A percentile compares a stretch with the other conserved stretches of the same genome.
These are phyloP conservation scores for Athalia cordata DNA, from an alignment of 2,888 invertebrate species.

Conservation along the genomic window DNA sequence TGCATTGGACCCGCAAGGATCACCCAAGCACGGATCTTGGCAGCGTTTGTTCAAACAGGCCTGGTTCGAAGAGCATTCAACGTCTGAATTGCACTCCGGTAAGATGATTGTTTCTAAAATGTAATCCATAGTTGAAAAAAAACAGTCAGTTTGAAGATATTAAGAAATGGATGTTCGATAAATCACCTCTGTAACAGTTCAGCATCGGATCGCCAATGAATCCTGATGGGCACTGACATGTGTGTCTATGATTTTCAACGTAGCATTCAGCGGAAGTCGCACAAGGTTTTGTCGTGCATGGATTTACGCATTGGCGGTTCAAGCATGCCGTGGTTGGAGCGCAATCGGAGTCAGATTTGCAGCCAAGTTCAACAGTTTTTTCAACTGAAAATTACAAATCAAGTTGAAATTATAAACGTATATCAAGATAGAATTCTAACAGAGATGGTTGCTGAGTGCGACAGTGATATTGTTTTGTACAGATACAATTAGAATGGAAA, in stretches of 20 bases:
- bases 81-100: slow-evolving; percentile 83
- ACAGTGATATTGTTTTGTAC: neutral
- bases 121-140: neutral
- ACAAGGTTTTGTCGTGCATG: slow-evolving; percentile 84
- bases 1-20: slow-evolving; percentile 88
- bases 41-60: slow-evolving; percentile 89
- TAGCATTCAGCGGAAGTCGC: slow-evolving; percentile 87
- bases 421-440: slow-evolving; percentile 4
- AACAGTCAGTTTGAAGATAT: too few relatives aligned
- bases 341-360: slow-evolving; percentile 84
- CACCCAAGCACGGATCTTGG: slow-evolving; percentile 87
- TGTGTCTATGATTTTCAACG: slow-evolving; percentile 84
- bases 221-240: slow-evolving; percentile 85
- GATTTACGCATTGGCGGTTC: slow-evolving; percentile 85
- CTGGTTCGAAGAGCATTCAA: slow-evolving; percentile 84
- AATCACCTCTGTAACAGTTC: slow-evolving; percentile 79
- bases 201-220: slow-evolving; percentile 87
- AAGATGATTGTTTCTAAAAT: slow-evolving; percentile 71
- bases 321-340: slow-evolving; percentile 82
- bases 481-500: neutral
- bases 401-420: slow-evolving; percentile 2
- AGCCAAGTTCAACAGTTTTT: slow-evolving; percentile 76
- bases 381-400: slow-evolving; percentile 57
- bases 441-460: slow-evolving; percentile 23
- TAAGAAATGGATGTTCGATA: slow-evolving; percentile 6